phyloP scores from a whole-genome alignment of 30 jellyfish, hydroid and myxozoan genomes.

The Mastigias papua region DNA sequence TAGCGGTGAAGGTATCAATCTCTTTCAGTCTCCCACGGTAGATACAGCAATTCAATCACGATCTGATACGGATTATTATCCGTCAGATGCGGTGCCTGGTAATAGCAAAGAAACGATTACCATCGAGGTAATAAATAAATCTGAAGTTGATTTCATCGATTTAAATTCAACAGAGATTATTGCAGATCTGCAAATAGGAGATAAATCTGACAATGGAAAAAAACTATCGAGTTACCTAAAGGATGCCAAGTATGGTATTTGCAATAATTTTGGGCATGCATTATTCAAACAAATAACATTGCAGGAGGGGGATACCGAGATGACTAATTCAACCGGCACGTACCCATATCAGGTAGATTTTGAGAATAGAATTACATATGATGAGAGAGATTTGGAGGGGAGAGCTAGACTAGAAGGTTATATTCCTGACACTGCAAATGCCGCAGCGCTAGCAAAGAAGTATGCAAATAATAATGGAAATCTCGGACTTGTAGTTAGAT shows the following conservation, averaged over 20 bases:
- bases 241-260: not conserved
- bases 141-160: not conserved
- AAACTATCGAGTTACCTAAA: not conserved
- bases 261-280: not conserved
- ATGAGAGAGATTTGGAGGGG: constrained; percentile 16
- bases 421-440: not conserved
- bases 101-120: not conserved
- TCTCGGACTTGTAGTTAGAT: not conserved
- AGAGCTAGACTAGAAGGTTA: not conserved
- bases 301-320: not conserved
- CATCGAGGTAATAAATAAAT: not conserved
- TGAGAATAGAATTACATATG: not conserved
- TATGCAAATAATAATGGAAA: not conserved
- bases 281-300: not conserved
- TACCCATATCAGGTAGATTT: constrained; percentile 1
- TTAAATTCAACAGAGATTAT: not conserved
- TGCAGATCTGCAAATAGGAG: not conserved
- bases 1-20: not conserved
- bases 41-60: not conserved
- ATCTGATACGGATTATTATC: not conserved
- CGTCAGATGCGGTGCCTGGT: not conserved
- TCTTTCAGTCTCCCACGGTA: not conserved
- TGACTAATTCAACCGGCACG: not conserved
- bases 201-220: not conserved
- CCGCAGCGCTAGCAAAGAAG: not conserved